phyloP scores from a whole-genome alignment of 2,113 vertebrate species.

The Neolamprologus caudopunctatus region DNA sequence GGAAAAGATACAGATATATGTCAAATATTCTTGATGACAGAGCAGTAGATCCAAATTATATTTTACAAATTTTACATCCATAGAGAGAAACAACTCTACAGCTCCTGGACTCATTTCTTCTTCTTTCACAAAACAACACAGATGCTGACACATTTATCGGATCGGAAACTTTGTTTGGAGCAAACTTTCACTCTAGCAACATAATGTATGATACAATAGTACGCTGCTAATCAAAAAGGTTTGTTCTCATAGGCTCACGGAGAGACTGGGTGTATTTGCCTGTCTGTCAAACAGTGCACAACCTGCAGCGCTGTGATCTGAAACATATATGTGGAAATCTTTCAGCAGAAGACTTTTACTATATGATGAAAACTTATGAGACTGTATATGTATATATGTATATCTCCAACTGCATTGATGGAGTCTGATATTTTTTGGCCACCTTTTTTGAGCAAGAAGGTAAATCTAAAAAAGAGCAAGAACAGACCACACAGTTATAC shows the following conservation, averaged over 20 bases:
- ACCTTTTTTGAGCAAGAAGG: background rate
- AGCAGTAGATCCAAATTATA: background rate
- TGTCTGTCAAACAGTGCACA: background rate
- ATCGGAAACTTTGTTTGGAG: background rate
- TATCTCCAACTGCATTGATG: accelerated
- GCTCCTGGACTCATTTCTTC: background rate
- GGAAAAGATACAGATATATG: background rate
- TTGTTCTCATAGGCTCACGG: background rate
- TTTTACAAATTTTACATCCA: background rate
- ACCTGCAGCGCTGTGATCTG: background rate
- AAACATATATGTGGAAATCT: background rate
- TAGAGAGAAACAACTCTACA: background rate
- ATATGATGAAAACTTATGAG: accelerated
- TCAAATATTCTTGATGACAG: background rate
- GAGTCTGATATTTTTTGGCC: too few relatives aligned
- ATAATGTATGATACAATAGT: background rate
- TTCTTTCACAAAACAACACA: background rate
- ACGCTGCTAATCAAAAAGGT: background rate
- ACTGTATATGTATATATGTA: background rate
- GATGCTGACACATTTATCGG: background rate
- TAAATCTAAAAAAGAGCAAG: accelerated
- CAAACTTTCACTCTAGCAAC: background rate
- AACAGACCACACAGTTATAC: background rate
- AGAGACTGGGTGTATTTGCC: background rate
- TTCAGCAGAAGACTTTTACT: background rate